A percentile compares a stretch with the other conserved stretches of the same genome.
These are phyloP conservation scores for Falco rusticolus DNA, from an alignment of 2,797 vertebrate genomes.

Conservation along the genomic window DNA sequence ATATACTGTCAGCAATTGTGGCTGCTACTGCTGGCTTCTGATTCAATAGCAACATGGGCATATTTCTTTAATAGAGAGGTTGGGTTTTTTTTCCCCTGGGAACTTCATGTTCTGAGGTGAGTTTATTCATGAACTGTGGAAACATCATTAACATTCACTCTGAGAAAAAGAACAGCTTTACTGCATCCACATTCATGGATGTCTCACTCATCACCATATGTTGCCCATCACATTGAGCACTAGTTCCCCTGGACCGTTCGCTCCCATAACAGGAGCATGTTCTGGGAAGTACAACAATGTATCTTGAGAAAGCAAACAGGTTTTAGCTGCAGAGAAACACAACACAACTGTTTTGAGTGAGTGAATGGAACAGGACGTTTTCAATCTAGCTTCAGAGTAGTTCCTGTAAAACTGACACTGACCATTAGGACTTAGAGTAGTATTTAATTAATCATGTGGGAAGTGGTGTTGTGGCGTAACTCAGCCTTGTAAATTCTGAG, in stretches of 20 bases:
- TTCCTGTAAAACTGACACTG: not conserved
- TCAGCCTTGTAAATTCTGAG: not conserved
- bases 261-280: not conserved
- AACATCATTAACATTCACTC: slow-evolving; percentile 59
- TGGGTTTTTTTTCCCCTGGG: not conserved
- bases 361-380: not conserved
- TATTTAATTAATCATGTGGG: not conserved
- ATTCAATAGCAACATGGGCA: not conserved
- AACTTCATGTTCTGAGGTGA: slow-evolving; percentile 32
- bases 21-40: not conserved
- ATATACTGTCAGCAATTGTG: not conserved
- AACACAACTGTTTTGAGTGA: not conserved
- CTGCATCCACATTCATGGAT: slow-evolving; percentile 34
- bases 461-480: not conserved
- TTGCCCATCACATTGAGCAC: slow-evolving; percentile 31
- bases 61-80: slow-evolving; percentile 9
- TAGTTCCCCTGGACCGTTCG: not conserved
- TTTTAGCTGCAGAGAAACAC: slow-evolving; percentile 9
- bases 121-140: slow-evolving; percentile 23
- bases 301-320: slow-evolving; percentile 33
- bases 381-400: not conserved
- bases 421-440: not conserved
- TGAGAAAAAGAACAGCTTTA: slow-evolving; percentile 51
- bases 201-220: slow-evolving; percentile 32
- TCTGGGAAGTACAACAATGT: slow-evolving; percentile 16